These are phyloP conservation scores for Ciconia stormi DNA, from an alignment of 2,113 vertebrate species.

Conservation along the genomic window DNA sequence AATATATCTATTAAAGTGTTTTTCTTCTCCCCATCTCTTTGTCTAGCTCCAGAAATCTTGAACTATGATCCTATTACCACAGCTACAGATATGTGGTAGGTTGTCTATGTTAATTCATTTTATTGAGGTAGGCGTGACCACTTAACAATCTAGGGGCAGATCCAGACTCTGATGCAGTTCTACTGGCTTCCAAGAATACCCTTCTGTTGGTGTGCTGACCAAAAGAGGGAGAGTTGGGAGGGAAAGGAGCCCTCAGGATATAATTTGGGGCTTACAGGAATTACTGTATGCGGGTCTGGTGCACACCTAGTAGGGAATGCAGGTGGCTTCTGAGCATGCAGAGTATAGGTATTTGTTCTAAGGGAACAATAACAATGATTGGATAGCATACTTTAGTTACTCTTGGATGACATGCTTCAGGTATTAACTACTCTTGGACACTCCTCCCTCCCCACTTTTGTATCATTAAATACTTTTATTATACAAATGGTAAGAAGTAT, in stretches of 20 bases:
- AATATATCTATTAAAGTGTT: neutral
- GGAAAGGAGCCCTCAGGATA: neutral
- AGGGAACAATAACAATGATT: neutral
- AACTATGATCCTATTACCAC: constrained; percentile 99
- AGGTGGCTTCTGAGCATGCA: neutral
- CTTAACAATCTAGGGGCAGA: neutral
- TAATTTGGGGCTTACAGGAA: neutral
- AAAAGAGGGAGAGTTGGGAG: neutral
- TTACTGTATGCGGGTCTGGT: neutral
- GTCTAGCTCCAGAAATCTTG: constrained; percentile 92
- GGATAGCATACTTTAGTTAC: neutral
- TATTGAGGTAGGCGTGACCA: neutral
- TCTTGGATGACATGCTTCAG: neutral
- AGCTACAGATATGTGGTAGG: constrained; percentile 95
- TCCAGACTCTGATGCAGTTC: neutral
- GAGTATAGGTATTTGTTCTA: neutral
- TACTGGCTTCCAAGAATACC: neutral
- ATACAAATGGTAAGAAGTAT: neutral
- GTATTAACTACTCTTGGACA: neutral
- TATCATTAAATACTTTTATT: neutral
- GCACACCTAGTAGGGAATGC: neutral
- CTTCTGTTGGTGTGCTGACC: neutral
- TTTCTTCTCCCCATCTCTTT: neutral
- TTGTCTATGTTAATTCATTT: neutral
- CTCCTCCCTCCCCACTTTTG: neutral